Conservation (phyloP, 1,140 invertebrate genomes). For the Drosophila obscura region DNA sequence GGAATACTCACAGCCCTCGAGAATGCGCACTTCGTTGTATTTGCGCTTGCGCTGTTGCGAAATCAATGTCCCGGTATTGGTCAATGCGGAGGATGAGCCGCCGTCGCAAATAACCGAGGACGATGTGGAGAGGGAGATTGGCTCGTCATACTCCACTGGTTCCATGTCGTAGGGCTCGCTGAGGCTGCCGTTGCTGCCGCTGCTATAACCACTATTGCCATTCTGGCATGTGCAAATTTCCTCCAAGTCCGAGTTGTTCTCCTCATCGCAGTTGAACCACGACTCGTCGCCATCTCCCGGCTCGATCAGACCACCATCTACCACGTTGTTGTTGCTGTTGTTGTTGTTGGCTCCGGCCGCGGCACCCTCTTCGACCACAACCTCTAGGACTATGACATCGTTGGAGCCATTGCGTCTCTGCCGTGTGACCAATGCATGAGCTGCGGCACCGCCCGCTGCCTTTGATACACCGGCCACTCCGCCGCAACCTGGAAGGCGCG, state of each 20-base stretch:
- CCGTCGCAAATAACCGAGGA: conserved; percentile 1
- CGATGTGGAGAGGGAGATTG: conserved; percentile 20
- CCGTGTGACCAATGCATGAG: conserved; percentile 8
- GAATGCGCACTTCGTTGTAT: conserved; percentile 73
- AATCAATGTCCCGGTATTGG: conserved; percentile 32
- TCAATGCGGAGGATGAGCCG: conserved; percentile 33
- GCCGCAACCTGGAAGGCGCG: conserved; percentile 25
- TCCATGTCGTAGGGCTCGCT: conserved; percentile 67
- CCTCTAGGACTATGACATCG: conserved; percentile 60
- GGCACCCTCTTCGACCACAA: conserved; percentile 63
- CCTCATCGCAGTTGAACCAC: conserved; percentile 83
- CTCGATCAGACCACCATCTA: conserved; percentile 24
- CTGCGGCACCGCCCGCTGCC: background rate
- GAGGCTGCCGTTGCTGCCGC: conserved; percentile 73
- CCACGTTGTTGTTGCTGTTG: conserved; percentile 12
- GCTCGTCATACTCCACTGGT: conserved; percentile 49
- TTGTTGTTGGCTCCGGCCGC: background rate
- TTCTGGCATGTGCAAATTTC: conserved; percentile 83
- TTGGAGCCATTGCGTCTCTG: conserved; percentile 46
- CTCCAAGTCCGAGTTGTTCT: conserved; percentile 79
- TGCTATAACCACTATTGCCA: conserved; percentile 56
- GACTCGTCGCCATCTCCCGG: conserved; percentile 72
- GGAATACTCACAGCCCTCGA: conserved; percentile 62
- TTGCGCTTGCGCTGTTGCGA: conserved; percentile 80
- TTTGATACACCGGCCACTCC: background rate